These are phyloP conservation scores for Fulica atra DNA, from an alignment of 2,113 vertebrate species.

Conservation along the genomic window DNA sequence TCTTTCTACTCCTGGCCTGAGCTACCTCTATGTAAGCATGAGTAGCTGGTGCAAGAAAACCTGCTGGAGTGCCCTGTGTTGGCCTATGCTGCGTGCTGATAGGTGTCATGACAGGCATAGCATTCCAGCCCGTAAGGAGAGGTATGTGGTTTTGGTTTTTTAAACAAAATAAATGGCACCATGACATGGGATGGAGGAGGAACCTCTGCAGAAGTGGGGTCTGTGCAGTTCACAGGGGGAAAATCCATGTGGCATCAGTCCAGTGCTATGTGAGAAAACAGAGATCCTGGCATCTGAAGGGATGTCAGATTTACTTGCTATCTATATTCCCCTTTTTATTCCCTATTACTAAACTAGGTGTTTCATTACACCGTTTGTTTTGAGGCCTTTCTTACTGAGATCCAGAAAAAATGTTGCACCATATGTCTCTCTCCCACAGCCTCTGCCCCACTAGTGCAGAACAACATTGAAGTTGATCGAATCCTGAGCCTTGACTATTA, in stretches of 20 bases:
- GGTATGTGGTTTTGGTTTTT: background rate
- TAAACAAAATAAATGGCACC: background rate
- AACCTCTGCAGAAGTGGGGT: background rate
- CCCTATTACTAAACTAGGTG: background rate
- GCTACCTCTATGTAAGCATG: rapidly evolving
- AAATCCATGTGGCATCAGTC: background rate
- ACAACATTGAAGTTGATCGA: background rate
- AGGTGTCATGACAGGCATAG: no score
- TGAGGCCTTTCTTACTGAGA: background rate
- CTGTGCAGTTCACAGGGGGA: background rate
- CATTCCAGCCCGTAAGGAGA: background rate
- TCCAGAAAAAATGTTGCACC: background rate
- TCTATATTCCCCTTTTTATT: background rate
- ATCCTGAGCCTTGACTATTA: background rate
- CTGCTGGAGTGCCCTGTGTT: rapidly evolving
- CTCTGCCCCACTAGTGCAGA: rapidly evolving
- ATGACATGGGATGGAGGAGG: background rate
- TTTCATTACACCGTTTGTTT: background rate
- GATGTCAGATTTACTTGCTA: background rate
- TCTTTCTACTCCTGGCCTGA: background rate
- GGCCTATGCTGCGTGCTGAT: rapidly evolving
- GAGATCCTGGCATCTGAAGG: background rate
- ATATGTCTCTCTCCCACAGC: rapidly evolving
- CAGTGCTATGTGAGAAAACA: background rate
- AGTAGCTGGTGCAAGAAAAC: background rate